phyloP scores from a whole-genome alignment of 2,888 invertebrate species.

The Parochlus steinenii region DNA sequence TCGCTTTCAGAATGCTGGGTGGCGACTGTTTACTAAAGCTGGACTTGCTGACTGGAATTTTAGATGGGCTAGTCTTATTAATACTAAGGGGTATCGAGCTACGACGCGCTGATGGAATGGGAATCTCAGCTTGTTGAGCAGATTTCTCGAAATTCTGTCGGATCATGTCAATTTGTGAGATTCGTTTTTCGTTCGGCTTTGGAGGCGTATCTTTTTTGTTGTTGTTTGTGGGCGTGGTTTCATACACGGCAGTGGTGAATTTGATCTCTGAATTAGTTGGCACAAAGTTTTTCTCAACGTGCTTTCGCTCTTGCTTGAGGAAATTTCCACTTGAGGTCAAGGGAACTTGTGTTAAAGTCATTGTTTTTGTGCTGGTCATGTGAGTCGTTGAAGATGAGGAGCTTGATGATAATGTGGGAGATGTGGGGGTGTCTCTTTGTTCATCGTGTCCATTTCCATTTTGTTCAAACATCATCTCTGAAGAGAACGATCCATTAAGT shows the following conservation, averaged over 20 bases:
- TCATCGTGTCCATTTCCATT: slow-evolving; percentile 14
- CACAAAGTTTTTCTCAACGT: slow-evolving; percentile 20
- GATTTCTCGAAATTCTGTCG: slow-evolving; percentile 32
- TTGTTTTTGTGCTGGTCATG: slow-evolving; percentile 10
- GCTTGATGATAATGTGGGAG: slow-evolving; percentile 21
- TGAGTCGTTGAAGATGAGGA: slow-evolving; percentile 5
- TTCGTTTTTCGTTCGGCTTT: slow-evolving; percentile 30
- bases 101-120: slow-evolving; percentile 31
- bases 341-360: slow-evolving; percentile 8
- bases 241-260: slow-evolving; percentile 46
- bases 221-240: slow-evolving; percentile 31
- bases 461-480: background rate
- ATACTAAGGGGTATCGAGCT: slow-evolving; percentile 34
- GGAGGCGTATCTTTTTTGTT: background rate
- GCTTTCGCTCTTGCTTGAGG: slow-evolving; percentile 8
- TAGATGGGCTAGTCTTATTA: slow-evolving; percentile 32
- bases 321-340: slow-evolving; percentile 7
- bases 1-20: no score
- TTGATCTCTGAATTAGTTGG: slow-evolving; percentile 40
- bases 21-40: slow-evolving; percentile 21
- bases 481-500: no score
- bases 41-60: slow-evolving; percentile 37
- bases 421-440: slow-evolving; percentile 20
- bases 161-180: slow-evolving; percentile 36
- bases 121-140: slow-evolving; percentile 22